Conservation (phyloP, 2,797 vertebrate genomes). For the Diplodus sargus region DNA sequence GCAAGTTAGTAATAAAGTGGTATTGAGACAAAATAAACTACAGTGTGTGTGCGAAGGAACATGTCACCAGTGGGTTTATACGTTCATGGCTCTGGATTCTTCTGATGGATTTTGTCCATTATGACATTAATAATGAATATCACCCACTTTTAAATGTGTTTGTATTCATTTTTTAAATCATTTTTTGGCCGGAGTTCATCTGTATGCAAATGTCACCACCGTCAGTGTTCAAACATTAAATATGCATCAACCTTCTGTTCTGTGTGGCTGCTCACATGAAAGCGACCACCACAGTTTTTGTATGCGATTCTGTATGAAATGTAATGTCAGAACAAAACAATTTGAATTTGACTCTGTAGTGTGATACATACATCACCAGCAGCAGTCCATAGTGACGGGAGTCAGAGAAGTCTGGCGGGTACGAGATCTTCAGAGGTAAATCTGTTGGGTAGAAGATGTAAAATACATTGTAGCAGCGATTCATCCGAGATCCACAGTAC, state of each 20-base stretch:
- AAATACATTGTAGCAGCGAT: not conserved
- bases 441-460: slow-evolving; percentile 66
- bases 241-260: not conserved
- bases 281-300: not conserved
- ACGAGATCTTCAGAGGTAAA: slow-evolving; percentile 84
- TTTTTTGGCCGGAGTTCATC: not conserved
- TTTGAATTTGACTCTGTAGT: fast-evolving
- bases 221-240: slow-evolving; percentile 8
- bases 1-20: no score
- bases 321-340: not conserved
- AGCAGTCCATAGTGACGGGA: slow-evolving; percentile 84
- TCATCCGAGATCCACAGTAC: not conserved
- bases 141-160: not conserved
- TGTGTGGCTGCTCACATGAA: slow-evolving; percentile 6
- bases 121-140: not conserved
- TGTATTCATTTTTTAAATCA: not conserved
- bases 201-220: slow-evolving; percentile 19
- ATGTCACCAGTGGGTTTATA: no score
- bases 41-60: no score
- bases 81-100: no score
- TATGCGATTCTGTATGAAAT: not conserved
- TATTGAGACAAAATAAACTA: no score
- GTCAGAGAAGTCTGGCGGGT: slow-evolving; percentile 86
- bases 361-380: slow-evolving; percentile 81
- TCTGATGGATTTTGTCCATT: no score